A percentile compares a stretch with the other conserved stretches of the same genome.
Conservation (phyloP, 2,113 vertebrate genomes). For the crab-eating macaque (Macaca fascicularis) region T2T-MFA8v1.1 NC_088377.1:1313501-1314000, state of each 20-base stretch:
- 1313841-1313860: not conserved
- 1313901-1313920: not conserved
- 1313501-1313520: not conserved
- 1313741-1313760: not conserved
- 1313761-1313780: not conserved
- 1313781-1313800: not conserved
- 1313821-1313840: not conserved
- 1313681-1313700: not conserved
- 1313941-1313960: not conserved
- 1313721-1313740: not conserved
- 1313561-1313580: not conserved
- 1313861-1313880: not conserved
- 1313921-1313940: not conserved
- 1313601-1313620: not conserved
- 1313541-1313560: not conserved
- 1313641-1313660: not conserved
- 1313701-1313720: not conserved
- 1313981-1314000: not conserved
- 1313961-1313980: not conserved
- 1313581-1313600: not conserved
- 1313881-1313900: not conserved
- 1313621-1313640: not conserved
- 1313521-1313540: not conserved
- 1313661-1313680: not conserved
- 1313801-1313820: not conserved